Base-by-base conservation (phyloP, 2,113 vertebrate species). In the Paramisgurnus dabryanus region DNA sequence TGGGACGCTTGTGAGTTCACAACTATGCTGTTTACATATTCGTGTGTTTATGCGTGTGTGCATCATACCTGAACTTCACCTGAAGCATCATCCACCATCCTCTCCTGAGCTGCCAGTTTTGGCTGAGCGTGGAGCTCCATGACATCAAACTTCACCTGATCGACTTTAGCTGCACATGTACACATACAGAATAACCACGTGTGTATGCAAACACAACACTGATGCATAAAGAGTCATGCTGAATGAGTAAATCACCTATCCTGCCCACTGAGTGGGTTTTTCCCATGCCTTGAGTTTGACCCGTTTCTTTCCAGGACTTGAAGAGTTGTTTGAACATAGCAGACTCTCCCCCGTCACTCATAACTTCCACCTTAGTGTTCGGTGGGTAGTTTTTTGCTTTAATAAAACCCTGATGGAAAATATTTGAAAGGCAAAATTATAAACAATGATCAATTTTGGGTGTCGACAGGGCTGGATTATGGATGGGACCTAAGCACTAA, bases 311-410 rank as follows among this genome's bases (percentile, higher is more conserved):
- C 96, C 96, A 97, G 73, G 89, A 94, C 85, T 94, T 93, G 89
- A 97, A 97, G 45, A 96, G 89, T 64, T 97, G 95, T 57, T 97
- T 96, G 84, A 97, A 97, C 92, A 96, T 92, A 15, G 94, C 93
- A 1, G 95, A 95, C 81, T 97, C 96, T 6, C 93, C 95, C 34
- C 94, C 95, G 2, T 97, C 96, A 0, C 85, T 89, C 86, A 97
- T 93, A 81, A 97, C 94, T 79, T 96, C 92, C 45, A 96, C 78
- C 0, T 90, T 92, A 49, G 95, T 97, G 76, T 86, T 93, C 2
- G 93, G 7, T 13, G 95, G 93, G 77, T 97, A 97, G 22, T 93
- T 94, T 74, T 97, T 97, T 75, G 95, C 95, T 87, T 96, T 95
- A 82, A 96, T 95, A 69, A 94, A 97, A 47, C 94, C 94, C 96